phyloP scores from a whole-genome alignment of 1,140 invertebrate species.

The Ooceraea biroi region DNA sequence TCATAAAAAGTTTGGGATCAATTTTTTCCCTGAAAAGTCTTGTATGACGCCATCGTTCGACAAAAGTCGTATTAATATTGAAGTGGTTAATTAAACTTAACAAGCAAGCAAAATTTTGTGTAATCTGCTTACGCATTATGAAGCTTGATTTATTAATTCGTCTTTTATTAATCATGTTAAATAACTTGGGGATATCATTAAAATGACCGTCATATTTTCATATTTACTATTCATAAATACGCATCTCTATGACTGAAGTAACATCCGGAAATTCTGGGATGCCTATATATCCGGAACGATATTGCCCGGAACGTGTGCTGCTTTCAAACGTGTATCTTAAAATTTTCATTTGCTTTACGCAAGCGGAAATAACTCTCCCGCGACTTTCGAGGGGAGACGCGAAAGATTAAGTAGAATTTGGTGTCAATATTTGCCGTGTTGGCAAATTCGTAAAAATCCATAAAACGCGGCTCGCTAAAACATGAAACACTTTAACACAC shows the following conservation, averaged over 20 bases:
- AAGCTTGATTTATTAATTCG: background rate
- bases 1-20: slow-evolving; percentile 2
- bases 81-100: background rate
- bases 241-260: background rate
- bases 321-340: slow-evolving; percentile 27
- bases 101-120: background rate
- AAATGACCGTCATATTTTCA: background rate
- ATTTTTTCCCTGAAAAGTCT: background rate
- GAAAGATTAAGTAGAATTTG: slow-evolving; percentile 73
- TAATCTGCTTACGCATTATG: background rate
- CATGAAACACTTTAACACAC: slow-evolving; percentile 8
- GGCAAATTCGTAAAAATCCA: background rate
- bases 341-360: slow-evolving; percentile 4
- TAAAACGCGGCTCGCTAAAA: background rate
- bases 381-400: slow-evolving; percentile 61
- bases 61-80: background rate
- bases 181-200: background rate
- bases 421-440: slow-evolving; percentile 67
- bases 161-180: background rate
- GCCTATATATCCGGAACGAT: background rate
- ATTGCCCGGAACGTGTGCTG: background rate
- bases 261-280: background rate
- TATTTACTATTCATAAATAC: background rate
- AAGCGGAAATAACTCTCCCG: background rate
- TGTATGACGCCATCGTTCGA: background rate